Conservation (phyloP, 2,113 vertebrate species). For the Forbesichthys papilliferus region DNA sequence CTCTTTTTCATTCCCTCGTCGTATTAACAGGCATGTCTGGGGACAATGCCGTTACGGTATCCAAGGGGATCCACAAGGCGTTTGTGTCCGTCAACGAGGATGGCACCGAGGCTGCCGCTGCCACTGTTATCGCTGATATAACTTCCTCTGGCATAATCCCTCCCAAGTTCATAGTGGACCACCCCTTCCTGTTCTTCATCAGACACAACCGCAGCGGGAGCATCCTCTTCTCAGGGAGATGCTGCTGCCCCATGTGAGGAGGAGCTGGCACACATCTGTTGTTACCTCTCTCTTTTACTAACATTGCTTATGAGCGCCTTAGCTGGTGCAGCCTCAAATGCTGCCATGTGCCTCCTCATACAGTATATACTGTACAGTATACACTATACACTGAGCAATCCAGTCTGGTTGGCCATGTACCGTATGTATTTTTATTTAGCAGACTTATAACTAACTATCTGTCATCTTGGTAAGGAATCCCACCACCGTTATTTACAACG, state of each 20-base stretch:
- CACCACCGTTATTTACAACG: too few relatives aligned
- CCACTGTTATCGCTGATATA: constrained; percentile 73
- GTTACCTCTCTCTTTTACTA: too few relatives aligned
- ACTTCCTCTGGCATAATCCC: constrained; percentile 45
- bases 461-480: too few relatives aligned
- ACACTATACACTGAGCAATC: too few relatives aligned
- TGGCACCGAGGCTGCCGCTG: constrained; percentile 85
- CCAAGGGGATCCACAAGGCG: constrained; percentile 85
- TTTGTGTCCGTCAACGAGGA: constrained; percentile 89
- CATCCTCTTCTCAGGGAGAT: constrained; percentile 83
- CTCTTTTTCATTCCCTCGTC: not conserved
- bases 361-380: too few relatives aligned
- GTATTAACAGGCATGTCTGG: constrained; percentile 78
- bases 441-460: too few relatives aligned
- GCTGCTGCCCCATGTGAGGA: constrained; percentile 74
- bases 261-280: too few relatives aligned
- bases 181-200: constrained; percentile 92
- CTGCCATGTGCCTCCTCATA: too few relatives aligned
- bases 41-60: constrained; percentile 77
- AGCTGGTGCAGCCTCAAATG: too few relatives aligned
- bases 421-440: too few relatives aligned
- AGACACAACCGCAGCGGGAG: constrained; percentile 77
- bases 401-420: too few relatives aligned
- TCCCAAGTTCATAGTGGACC: constrained; percentile 79
- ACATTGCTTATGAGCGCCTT: too few relatives aligned